Base-by-base conservation (phyloP, 2,113 vertebrate species). In the Sisor rabdophorus region DNA sequence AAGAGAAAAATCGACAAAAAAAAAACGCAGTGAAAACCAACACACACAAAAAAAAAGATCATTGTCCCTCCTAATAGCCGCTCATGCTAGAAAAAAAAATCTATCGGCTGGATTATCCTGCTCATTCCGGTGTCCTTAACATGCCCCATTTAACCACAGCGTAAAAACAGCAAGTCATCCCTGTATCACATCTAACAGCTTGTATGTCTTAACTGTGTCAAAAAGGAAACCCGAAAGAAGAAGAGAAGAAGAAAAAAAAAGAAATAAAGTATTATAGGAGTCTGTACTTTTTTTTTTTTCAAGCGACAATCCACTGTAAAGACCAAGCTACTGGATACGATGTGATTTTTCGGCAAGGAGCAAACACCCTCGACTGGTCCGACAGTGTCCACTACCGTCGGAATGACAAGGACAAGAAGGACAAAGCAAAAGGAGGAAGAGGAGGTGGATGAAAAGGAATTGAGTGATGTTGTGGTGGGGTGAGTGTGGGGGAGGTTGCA, bases 231-330 rank as follows among this genome's bases (percentile, higher is more conserved):
- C 83, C 71, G 71, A 71, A 50, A 52, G 70, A 28, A 59, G 30
- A 32, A 26, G 30, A 17, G 67, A 22, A 71, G 78, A 77, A 26
- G 17, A 44, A 8, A 65, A 44, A 67, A 59, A 64, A 12, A 74
- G 85, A 83, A 79, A 65, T 77, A 61, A 32, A 32, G 7, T 16
- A 67, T 19, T 7, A 68, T n/a, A 68, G 24, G 47, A 82, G 88
- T 89, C 87, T 90, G 88, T 82, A 86, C 86, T 84, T 91, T 89
- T 87, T 84, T 87, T 87, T 85, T 87, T 88, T 91, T 91, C 80
- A 88, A 89, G 88, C 87, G 91, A 92, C 92, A 92, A 92, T 93
- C 92, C 91, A 90, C 88, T 89, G 88, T 87, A 90, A 89, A 90
- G 89, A 91, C 90, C 88, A 89, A 89, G 88, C 77, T 83, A 88